A percentile compares a stretch with the other conserved stretches of the same genome.
These are phyloP conservation scores for Petromus typicus DNA, from an alignment of 2,113 vertebrate species.

Conservation along the genomic window DNA sequence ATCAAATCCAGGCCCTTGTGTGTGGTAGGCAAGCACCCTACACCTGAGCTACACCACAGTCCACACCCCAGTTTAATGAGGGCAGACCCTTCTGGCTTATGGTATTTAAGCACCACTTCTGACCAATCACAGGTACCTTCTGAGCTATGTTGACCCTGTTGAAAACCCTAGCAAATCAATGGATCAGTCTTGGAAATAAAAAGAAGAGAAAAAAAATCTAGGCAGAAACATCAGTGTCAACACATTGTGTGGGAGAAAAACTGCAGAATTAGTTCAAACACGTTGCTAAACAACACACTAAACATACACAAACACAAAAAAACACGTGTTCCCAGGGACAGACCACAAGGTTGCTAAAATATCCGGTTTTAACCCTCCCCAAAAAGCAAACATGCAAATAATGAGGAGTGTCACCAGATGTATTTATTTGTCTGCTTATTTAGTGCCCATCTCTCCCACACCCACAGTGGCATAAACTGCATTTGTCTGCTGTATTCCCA, in stretches of 20 bases:
- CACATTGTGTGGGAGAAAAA: background rate
- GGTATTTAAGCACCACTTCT: background rate
- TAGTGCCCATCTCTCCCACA: background rate
- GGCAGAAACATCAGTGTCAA: background rate
- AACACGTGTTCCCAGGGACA: background rate
- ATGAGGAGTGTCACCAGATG: background rate
- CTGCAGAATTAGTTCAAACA: background rate
- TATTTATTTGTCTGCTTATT: background rate
- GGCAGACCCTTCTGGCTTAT: background rate
- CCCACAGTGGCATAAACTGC: background rate
- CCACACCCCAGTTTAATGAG: background rate
- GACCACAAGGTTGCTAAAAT: background rate
- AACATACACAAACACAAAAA: background rate
- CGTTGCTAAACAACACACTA: background rate
- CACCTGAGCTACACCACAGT: background rate
- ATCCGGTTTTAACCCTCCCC: background rate
- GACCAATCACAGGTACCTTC: background rate
- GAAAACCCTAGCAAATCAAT: background rate
- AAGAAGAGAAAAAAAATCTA: background rate
- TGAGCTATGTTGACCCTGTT: background rate
- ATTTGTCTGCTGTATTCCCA: background rate
- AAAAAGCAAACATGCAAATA: background rate
- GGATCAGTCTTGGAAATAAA: background rate
- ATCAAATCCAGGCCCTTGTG: background rate
- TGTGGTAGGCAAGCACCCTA: background rate